Percentiles rank a stretch among this genome's conserved stretches.
These are phyloP conservation scores for Epinephelus lanceolatus DNA, from an alignment of 2,113 vertebrate genomes.

Conservation along the genomic window DNA sequence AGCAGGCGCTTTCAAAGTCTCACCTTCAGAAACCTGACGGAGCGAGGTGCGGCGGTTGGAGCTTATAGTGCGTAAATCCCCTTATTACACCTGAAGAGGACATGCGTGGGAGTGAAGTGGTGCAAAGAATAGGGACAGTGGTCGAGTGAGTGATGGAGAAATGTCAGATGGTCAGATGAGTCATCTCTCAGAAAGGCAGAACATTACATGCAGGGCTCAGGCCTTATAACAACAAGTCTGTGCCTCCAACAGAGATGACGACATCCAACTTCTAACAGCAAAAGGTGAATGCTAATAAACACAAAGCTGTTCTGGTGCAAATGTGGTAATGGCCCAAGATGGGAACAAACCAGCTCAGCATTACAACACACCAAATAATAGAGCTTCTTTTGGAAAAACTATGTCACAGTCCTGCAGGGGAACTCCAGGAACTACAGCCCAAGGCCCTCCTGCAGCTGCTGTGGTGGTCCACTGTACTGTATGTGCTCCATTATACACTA, in stretches of 20 bases:
- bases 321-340: too few relatives aligned
- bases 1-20: constrained; percentile 6
- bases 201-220: background rate
- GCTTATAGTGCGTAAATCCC: background rate
- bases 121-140: constrained; percentile 10
- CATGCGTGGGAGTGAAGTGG: constrained; percentile 7
- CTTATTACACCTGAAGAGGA: constrained; percentile 39
- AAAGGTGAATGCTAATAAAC: background rate
- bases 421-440: background rate
- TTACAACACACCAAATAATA: background rate
- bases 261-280: background rate
- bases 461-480: background rate
- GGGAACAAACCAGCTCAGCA: background rate
- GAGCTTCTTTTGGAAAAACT: background rate
- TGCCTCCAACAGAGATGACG: background rate
- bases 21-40: constrained; percentile 9
- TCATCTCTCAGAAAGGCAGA: constrained; percentile 11
- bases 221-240: background rate
- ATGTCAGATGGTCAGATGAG: constrained; percentile 19
- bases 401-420: background rate
- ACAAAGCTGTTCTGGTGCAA: background rate
- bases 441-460: background rate
- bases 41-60: background rate
- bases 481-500: background rate
- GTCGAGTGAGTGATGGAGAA: constrained; percentile 12